phyloP scores from a whole-genome alignment of 2,888 invertebrate genomes.

The Drosophila mercatorum region DNA sequence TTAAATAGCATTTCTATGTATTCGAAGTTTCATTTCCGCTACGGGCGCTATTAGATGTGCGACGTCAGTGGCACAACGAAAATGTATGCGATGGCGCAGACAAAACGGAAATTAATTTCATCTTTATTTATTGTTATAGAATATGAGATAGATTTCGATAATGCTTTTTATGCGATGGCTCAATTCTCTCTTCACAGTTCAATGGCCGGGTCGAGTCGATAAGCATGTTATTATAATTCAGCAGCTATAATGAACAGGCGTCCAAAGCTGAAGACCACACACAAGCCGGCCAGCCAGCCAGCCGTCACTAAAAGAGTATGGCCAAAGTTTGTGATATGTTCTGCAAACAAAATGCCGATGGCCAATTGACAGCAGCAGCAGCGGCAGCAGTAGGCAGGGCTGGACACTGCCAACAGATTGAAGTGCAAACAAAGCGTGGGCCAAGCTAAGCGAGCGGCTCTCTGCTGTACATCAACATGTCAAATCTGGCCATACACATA shows the following conservation, averaged over 20 bases:
- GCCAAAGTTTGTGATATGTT: conserved; percentile 75
- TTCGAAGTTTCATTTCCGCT: conserved; percentile 67
- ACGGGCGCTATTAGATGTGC: conserved; percentile 45
- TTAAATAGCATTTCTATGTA: conserved; percentile 66
- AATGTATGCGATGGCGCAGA: conserved; percentile 26
- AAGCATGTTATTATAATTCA: conserved; percentile 73
- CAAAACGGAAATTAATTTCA: conserved; percentile 73
- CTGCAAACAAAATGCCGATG: conserved; percentile 76
- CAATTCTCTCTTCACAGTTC: conserved; percentile 44
- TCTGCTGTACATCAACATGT: conserved; percentile 48
- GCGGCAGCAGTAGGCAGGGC: conserved; percentile 24
- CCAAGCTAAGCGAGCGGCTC: conserved; percentile 38
- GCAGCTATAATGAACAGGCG: conserved; percentile 65
- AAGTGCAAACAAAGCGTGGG: conserved; percentile 61
- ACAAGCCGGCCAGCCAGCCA: conserved; percentile 13
- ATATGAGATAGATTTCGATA: conserved; percentile 54
- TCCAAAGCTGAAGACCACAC: conserved; percentile 60
- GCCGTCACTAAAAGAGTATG: conserved; percentile 36
- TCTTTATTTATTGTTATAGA: conserved; percentile 69
- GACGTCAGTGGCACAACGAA: conserved; percentile 32
- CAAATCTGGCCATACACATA: background rate
- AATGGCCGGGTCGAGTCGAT: conserved; percentile 62
- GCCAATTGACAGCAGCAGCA: conserved; percentile 63
- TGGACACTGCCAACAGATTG: conserved; percentile 54
- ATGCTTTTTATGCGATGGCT: conserved; percentile 35